phyloP scores from a whole-genome alignment of 2,888 invertebrate species.

The Linyphia triangularis region DNA sequence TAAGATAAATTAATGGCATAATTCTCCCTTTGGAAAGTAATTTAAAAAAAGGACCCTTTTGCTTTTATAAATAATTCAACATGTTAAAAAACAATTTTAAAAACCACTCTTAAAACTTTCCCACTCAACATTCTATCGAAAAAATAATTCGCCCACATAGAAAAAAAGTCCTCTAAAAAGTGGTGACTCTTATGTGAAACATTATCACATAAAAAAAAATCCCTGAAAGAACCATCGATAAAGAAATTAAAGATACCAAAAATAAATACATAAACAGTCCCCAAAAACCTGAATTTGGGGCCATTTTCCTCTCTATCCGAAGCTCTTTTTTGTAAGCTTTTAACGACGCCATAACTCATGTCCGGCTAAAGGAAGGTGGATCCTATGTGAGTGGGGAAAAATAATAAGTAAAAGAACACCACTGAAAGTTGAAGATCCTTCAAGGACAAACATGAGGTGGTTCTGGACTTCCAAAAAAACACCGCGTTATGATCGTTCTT shows the following conservation, averaged over 20 bases:
- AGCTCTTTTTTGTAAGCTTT: constrained; percentile 38
- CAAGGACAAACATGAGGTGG: constrained; percentile 41
- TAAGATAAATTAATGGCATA: no score
- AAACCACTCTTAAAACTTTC: background rate
- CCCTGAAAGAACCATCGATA: constrained; percentile 15
- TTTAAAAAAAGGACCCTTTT: no score
- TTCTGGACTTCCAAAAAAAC: background rate
- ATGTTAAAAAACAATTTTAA: background rate
- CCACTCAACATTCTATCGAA: background rate
- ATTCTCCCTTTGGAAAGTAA: no score
- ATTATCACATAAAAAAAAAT: constrained; percentile 11
- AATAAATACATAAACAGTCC: constrained; percentile 66
- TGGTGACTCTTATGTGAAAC: background rate
- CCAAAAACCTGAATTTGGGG: constrained; percentile 36
- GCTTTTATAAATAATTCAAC: background rate
- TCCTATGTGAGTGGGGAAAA: constrained; percentile 16
- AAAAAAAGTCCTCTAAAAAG: background rate
- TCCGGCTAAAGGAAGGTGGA: constrained; percentile 51
- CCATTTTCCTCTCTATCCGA: constrained; percentile 36
- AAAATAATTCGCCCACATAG: background rate
- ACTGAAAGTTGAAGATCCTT: constrained; percentile 1
- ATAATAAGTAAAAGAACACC: background rate
- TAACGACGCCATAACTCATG: constrained; percentile 72
- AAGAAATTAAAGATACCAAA: constrained; percentile 36
- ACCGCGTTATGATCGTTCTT: constrained; percentile 36